Evolutionary conservation across 2,113 vertebrate genomes (phyloP).

Genomic region (Varanus salvator): DNA sequence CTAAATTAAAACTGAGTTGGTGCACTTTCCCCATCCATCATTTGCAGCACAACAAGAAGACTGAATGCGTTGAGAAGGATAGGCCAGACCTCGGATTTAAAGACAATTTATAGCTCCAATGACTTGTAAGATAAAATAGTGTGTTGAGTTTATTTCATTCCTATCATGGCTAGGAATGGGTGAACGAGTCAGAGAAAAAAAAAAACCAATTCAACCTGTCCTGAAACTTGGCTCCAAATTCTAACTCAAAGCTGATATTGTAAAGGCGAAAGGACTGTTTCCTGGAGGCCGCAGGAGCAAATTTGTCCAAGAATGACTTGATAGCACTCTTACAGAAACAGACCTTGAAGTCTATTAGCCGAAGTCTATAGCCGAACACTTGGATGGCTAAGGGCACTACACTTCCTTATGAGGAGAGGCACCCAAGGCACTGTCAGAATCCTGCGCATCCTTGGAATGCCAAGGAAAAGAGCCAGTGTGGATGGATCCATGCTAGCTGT

Average conservation of each 20-base stretch:
- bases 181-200: constrained; percentile 26
- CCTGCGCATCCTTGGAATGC: too few species aligned
- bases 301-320: background rate
- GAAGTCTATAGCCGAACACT: too few species aligned
- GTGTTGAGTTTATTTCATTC: constrained; percentile 61
- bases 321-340: background rate
- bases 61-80: constrained; percentile 1
- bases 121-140: constrained; percentile 58
- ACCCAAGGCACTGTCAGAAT: too few species aligned
- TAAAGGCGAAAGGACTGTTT: background rate
- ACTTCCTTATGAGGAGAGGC: too few species aligned
- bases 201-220: background rate
- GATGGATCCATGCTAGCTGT: too few species aligned
- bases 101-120: constrained; percentile 72
- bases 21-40: background rate
- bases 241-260: background rate
- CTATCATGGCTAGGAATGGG: background rate
- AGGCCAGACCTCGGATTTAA: constrained; percentile 46
- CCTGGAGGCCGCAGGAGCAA: background rate
- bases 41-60: background rate
- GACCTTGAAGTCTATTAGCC: background rate
- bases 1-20: background rate
- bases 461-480: too few species aligned
- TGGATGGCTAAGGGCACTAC: too few species aligned
- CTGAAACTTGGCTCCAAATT: background rate